Conservation (phyloP, 2,888 invertebrate genomes). For the Plagodis dolabraria region DNA sequence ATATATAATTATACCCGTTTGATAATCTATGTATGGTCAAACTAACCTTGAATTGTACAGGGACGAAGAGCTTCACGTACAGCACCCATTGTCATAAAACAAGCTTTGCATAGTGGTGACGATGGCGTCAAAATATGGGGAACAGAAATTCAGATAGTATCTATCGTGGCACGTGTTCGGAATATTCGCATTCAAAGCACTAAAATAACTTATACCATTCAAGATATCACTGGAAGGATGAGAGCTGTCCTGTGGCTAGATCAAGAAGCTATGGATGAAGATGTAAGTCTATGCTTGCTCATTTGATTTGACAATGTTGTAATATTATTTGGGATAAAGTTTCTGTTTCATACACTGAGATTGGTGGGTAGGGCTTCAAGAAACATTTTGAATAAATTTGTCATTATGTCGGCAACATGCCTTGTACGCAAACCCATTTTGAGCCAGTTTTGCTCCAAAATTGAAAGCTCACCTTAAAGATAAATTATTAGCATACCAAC, state of each 20-base stretch:
- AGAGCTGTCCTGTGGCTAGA: conserved; percentile 78
- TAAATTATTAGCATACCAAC: too few relatives aligned
- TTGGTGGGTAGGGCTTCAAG: too few relatives aligned
- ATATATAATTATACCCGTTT: background rate
- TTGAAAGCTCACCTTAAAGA: too few relatives aligned
- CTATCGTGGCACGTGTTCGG: conserved; percentile 69
- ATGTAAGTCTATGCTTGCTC: conserved; percentile 51
- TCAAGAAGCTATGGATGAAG: conserved; percentile 79
- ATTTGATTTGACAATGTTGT: background rate
- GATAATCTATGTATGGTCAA: background rate
- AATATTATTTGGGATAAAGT: background rate
- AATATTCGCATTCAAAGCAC: conserved; percentile 79
- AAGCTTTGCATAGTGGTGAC: conserved; percentile 76
- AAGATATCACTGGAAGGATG: conserved; percentile 81
- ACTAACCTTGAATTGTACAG: conserved; percentile 43
- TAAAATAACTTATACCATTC: conserved; percentile 80
- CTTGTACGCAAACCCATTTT: too few relatives aligned
- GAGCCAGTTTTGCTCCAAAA: too few relatives aligned
- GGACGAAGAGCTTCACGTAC: conserved; percentile 76
- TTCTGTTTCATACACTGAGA: too few relatives aligned
- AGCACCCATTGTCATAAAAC: conserved; percentile 78
- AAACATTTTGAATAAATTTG: too few relatives aligned
- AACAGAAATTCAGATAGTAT: conserved; percentile 77
- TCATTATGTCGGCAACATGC: too few relatives aligned
- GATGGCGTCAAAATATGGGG: conserved; percentile 82